Conservation (phyloP, 2,888 invertebrate species). For the Yponomeuta plumbellus region DNA sequence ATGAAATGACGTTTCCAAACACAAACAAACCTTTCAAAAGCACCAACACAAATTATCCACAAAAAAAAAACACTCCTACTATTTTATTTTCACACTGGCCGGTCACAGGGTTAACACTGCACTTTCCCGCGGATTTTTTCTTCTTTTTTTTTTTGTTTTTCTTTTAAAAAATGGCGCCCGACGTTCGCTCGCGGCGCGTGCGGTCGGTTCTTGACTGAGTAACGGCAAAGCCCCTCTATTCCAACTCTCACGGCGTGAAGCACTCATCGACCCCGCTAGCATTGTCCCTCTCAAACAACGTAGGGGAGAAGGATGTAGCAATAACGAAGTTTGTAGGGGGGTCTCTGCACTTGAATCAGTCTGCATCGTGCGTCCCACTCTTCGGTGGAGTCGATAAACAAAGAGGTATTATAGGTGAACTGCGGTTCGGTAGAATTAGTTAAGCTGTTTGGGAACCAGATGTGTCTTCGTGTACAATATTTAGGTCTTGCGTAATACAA, state of each 20-base stretch:
- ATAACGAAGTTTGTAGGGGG: neutral
- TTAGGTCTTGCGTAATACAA: neutral
- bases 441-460: neutral
- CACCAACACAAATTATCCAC: conserved; percentile 30
- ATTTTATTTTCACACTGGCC: conserved; percentile 1
- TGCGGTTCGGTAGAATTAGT: neutral
- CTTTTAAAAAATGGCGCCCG: conserved; percentile 31
- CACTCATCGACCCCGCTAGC: neutral
- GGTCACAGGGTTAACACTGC: conserved; percentile 2
- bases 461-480: neutral
- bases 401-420: neutral
- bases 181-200: conserved; percentile 45
- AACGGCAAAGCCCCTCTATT: conserved; percentile 39
- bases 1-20: conserved; percentile 30
- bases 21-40: conserved; percentile 22
- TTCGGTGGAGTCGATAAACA: neutral
- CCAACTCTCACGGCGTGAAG: neutral
- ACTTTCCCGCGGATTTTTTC: conserved; percentile 8
- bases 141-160: conserved; percentile 36
- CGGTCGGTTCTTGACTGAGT: conserved; percentile 49
- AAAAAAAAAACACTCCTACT: conserved; percentile 18
- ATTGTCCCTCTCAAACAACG: neutral
- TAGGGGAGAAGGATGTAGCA: neutral
- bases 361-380: neutral
- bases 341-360: neutral